These are phyloP conservation scores for Peromyscus polionotus DNA, from an alignment of 2,113 vertebrate species.

Conservation along the genomic window DNA sequence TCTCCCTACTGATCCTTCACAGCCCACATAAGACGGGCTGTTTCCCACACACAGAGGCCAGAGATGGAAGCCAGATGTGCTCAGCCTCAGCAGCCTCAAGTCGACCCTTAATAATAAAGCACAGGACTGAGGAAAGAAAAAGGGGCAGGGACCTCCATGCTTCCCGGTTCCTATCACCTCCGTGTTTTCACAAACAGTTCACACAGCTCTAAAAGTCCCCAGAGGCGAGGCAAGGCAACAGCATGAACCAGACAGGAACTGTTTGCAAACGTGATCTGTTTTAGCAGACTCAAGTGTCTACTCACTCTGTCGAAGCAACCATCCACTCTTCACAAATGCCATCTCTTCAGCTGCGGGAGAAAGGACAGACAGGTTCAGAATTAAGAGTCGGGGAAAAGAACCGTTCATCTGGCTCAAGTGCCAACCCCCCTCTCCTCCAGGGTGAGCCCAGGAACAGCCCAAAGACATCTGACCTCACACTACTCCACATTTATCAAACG, in stretches of 20 bases:
- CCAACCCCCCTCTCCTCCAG: background rate
- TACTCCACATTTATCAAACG: background rate
- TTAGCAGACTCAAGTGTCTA: background rate
- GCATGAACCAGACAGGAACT: background rate
- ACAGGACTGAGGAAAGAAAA: background rate
- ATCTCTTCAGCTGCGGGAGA: constrained; percentile 81
- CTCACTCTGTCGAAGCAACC: constrained; percentile 91
- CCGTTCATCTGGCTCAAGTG: background rate
- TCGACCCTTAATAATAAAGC: background rate
- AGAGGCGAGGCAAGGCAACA: background rate
- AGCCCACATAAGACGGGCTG: background rate
- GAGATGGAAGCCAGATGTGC: too few relatives aligned
- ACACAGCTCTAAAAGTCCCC: background rate
- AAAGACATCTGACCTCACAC: background rate
- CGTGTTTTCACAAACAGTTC: background rate
- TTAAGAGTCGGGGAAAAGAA: background rate
- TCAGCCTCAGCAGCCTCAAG: background rate
- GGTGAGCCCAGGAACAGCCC: background rate
- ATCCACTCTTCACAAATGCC: constrained; percentile 91
- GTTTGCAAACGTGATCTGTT: background rate
- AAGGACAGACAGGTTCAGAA: constrained; percentile 57
- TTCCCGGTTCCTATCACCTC: background rate
- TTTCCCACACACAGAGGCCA: background rate
- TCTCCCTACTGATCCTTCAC: background rate
- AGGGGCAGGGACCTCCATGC: background rate